Evolutionary conservation across 2,797 vertebrate species (phyloP).

Genomic region (Trachops cirrhosus): DNA sequence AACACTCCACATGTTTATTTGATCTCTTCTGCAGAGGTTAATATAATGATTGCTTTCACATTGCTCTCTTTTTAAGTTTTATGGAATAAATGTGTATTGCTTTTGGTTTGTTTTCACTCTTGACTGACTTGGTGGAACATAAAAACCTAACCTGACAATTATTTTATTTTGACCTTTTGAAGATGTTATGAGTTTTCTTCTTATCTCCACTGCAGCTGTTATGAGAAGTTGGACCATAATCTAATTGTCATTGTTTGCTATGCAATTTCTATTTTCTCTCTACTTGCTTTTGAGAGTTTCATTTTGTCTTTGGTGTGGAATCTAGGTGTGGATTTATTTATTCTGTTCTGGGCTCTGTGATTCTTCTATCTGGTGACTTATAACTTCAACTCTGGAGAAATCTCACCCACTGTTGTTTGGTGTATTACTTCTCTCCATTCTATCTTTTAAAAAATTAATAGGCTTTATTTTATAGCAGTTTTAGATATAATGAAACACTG

Average conservation of each 20-base stretch:
- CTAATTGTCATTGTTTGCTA: background rate
- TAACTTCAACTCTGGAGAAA: background rate
- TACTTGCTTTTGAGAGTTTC: background rate
- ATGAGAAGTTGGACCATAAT: background rate
- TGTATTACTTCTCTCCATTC: background rate
- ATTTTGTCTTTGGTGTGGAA: background rate
- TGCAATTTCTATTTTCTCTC: background rate
- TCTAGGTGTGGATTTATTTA: background rate
- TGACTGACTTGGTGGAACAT: background rate
- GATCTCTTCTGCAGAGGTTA: background rate
- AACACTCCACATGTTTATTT: background rate
- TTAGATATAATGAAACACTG: background rate
- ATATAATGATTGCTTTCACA: background rate
- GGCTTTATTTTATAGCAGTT: background rate
- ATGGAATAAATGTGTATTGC: background rate
- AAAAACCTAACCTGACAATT: background rate
- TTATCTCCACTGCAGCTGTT: background rate
- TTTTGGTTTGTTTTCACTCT: background rate
- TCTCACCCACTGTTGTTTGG: background rate
- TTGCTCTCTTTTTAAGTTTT: background rate
- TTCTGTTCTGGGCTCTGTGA: background rate
- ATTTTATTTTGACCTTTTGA: background rate
- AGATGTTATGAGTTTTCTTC: background rate
- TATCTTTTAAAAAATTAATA: background rate
- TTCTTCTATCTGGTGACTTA: background rate